Conservation (phyloP, 2,797 vertebrate species). For the Cyclopterus lumpus region DNA sequence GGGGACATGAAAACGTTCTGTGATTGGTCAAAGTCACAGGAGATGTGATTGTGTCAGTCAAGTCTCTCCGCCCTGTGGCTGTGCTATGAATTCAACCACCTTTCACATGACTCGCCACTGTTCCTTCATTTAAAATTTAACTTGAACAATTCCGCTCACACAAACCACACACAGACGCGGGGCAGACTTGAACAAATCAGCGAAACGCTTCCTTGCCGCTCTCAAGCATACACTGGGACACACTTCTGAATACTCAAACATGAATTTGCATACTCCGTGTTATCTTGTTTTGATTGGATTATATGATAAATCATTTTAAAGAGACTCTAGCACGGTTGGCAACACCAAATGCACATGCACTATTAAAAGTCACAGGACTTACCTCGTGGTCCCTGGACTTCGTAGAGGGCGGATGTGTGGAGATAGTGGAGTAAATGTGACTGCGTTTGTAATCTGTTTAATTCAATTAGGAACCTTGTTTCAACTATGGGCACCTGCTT, state of each 20-base stretch:
- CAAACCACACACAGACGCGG: background rate
- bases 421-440: too few species aligned
- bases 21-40: conserved; percentile 24
- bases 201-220: conserved; percentile 4
- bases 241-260: conserved; percentile 2
- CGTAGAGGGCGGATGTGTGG: background rate
- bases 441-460: background rate
- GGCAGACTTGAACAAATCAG: conserved; percentile 5
- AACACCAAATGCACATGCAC: background rate
- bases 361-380: background rate
- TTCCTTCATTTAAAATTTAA: conserved; percentile 44
- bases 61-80: conserved; percentile 19
- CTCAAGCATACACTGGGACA: conserved; percentile 3
- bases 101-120: conserved; percentile 36
- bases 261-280: background rate
- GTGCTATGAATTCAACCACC: conserved; percentile 41
- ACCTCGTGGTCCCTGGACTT: background rate
- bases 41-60: conserved; percentile 15
- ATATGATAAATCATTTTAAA: background rate
- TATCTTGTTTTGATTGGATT: background rate
- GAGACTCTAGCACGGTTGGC: background rate
- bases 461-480: background rate
- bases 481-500: background rate
- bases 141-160: conserved; percentile 30
- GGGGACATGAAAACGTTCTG: conserved; percentile 18